Conservation (phyloP, 1,140 invertebrate species). For the Neodiprion pinetum region DNA sequence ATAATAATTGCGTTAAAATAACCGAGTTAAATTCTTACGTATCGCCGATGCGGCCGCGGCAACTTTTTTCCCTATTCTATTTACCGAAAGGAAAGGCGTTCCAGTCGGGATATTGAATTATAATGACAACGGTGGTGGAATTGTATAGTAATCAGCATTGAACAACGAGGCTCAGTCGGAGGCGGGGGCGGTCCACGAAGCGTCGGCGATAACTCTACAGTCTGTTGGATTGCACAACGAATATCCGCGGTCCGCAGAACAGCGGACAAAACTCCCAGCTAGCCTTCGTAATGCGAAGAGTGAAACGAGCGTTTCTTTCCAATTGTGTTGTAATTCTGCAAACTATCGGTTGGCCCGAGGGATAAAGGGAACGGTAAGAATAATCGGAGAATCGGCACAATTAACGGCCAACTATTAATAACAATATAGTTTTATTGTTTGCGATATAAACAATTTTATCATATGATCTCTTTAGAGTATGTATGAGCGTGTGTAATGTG, state of each 20-base stretch:
- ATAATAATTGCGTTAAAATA: too few species aligned
- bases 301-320: too few species aligned
- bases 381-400: too few species aligned
- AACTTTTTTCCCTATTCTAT: too few species aligned
- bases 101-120: neutral
- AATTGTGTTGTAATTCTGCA: too few species aligned
- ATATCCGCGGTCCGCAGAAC: too few species aligned
- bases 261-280: too few species aligned
- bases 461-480: constrained; percentile 36
- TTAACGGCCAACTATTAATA: constrained; percentile 26
- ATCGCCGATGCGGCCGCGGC: too few species aligned
- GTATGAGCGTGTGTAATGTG: constrained; percentile 39
- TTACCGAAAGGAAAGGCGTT: neutral
- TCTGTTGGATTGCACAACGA: neutral
- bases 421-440: constrained; percentile 44
- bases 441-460: constrained; percentile 33
- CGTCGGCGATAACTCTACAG: neutral
- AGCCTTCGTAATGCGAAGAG: too few species aligned
- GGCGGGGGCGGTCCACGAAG: neutral
- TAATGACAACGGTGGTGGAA: neutral
- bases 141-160: neutral
- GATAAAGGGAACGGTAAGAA: too few species aligned
- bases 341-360: too few species aligned
- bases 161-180: neutral
- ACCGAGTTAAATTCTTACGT: too few species aligned